phyloP scores from a whole-genome alignment of 2,888 invertebrate species.

The Zelleria hepariella region DNA sequence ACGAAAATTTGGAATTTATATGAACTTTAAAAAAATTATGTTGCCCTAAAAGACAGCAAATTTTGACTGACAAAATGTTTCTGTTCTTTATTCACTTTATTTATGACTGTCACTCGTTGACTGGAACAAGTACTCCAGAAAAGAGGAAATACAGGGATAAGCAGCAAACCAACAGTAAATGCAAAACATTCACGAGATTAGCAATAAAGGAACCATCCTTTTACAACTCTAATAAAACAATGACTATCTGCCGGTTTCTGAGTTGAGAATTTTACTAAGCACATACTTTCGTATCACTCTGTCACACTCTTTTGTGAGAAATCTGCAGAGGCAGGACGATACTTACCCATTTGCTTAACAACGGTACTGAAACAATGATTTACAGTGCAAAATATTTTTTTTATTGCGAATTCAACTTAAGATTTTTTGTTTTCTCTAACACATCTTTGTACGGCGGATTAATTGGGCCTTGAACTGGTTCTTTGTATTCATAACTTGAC shows the following conservation, averaged over 20 bases:
- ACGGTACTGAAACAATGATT: too few relatives aligned
- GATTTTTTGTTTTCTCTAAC: conserved; percentile 65
- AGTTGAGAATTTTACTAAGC: too few relatives aligned
- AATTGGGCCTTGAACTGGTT: conserved; percentile 82
- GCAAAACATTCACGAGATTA: neutral
- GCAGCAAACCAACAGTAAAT: neutral
- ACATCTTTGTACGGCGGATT: conserved; percentile 82
- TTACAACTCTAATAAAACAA: neutral
- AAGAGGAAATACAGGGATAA: neutral
- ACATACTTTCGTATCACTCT: too few relatives aligned
- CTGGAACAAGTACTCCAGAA: too few relatives aligned
- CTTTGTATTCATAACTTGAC: conserved; percentile 74
- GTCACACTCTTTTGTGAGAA: too few relatives aligned
- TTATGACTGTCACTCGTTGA: too few relatives aligned
- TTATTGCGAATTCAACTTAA: conserved; percentile 37
- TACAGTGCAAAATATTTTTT: too few relatives aligned
- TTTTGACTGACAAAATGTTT: neutral
- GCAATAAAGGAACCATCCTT: neutral
- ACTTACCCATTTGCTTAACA: too few relatives aligned
- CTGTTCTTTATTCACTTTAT: neutral
- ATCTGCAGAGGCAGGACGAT: too few relatives aligned
- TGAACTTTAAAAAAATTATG: neutral
- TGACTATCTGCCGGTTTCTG: too few relatives aligned
- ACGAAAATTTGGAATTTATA: conserved; percentile 10
- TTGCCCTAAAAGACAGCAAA: neutral